phyloP scores from a whole-genome alignment of 2,888 invertebrate genomes.

The Latrodectus elegans region DNA sequence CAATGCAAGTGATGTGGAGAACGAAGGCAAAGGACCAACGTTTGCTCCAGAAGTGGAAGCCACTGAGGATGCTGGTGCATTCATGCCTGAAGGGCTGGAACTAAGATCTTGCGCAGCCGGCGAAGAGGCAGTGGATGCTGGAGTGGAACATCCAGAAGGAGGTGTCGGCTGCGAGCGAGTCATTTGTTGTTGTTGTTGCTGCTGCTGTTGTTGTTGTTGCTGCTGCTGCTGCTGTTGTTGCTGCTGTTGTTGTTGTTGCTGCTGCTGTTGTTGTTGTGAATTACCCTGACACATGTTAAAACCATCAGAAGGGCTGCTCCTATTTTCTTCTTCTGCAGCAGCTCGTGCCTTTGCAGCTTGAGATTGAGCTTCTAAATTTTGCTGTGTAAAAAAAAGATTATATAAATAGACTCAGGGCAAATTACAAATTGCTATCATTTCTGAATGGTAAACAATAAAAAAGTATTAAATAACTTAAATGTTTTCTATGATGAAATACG shows the following conservation, averaged over 20 bases:
- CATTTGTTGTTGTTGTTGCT: constrained; percentile 56
- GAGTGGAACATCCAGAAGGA: constrained; percentile 67
- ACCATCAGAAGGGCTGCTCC: constrained; percentile 59
- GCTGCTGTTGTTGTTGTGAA: constrained; percentile 23
- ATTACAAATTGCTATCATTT: neutral
- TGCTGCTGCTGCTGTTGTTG: constrained; percentile 45
- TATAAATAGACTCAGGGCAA: neutral
- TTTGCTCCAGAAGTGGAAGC: constrained; percentile 38
- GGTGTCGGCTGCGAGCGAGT: constrained; percentile 65
- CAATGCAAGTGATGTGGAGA: constrained; percentile 61
- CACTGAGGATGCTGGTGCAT: constrained; percentile 40
- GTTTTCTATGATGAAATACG: too few relatives aligned
- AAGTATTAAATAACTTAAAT: neutral
- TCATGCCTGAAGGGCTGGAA: constrained; percentile 57
- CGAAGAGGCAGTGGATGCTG: constrained; percentile 66
- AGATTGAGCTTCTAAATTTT: constrained; percentile 64
- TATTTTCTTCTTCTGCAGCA: constrained; percentile 61
- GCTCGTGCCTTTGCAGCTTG: constrained; percentile 64
- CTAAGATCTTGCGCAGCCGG: constrained; percentile 67
- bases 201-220: constrained; percentile 49
- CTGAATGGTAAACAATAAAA: neutral
- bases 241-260: constrained; percentile 38
- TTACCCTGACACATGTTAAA: constrained; percentile 44
- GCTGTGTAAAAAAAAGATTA: constrained; percentile 11
- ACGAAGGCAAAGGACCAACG: constrained; percentile 53